Base-by-base conservation (phyloP, 2,113 vertebrate genomes). In the Apistogramma diplotaenia region DNA sequence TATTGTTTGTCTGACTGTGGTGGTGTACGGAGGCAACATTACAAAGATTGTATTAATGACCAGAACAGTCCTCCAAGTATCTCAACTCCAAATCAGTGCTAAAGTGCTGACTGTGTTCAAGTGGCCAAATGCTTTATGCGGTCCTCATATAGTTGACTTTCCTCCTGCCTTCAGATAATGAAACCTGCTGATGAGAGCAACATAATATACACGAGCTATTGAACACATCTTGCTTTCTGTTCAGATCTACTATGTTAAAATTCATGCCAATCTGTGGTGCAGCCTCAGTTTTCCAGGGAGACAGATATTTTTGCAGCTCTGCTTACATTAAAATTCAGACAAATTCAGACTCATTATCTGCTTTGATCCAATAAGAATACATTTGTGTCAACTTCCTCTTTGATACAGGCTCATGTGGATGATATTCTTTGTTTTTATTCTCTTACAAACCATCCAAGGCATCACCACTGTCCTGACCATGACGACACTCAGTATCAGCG, bases 391-490 rank as follows among this genome's bases (percentile, higher is more conserved):
- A 19, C 62, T 70, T 25, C 23, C 9, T 70, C 40, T 70, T 70
- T 70, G 62, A 70, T 49, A 29, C 40, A 67, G 40, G 16, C 40
- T 67, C 62, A 49, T 19, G 16, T 51, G 16, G 3, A 3, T 71
- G 9, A 83, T 6, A n/a, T 27, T 70, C 61, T 56, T 18, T 83
- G 57, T 55, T 58, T 76, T 73, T 33, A 33, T 25, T 70, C 3
- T 53, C 74, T 71, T 40, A 9, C n/a, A 11, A 43, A 8, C 54
- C 92, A n/a, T 5, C 40, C 13, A 31, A 99, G 98, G 98, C 72
- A 99, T 99, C 90, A 99, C 98, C 71, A 99, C 98, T 0, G 98
- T 99, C 75, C 96, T 99, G 90, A 99, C 98, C 59, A 99, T 99
- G 98, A 99, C 98, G 1, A 99, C 98, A 0, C 93, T 99, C 77